A percentile compares a stretch with the other conserved stretches of the same genome.
phyloP scores from a whole-genome alignment of 2,888 invertebrate genomes.

The Ectobius pallidus region DNA sequence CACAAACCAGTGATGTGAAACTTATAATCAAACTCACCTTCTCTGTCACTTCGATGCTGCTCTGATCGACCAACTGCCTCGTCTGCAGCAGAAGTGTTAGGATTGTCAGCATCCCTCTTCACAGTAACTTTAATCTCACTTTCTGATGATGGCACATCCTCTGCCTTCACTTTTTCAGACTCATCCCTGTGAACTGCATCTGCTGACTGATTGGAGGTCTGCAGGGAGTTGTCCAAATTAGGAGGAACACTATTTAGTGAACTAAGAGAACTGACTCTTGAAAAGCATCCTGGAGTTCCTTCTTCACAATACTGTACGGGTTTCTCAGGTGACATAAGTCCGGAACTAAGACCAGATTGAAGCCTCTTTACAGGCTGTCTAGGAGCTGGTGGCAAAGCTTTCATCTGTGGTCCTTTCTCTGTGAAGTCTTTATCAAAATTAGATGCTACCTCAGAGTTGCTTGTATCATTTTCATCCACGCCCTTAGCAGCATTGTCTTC shows the following conservation, averaged over 20 bases:
- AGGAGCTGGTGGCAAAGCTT: constrained; percentile 32
- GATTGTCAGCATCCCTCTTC: not conserved
- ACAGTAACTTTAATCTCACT: not conserved
- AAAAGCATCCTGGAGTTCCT: constrained; percentile 83
- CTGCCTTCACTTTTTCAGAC: constrained; percentile 39
- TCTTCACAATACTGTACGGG: constrained; percentile 86
- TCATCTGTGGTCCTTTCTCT: constrained; percentile 34
- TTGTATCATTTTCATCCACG: not conserved
- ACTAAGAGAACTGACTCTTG: constrained; percentile 62
- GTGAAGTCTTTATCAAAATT: constrained; percentile 23
- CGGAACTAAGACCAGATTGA: constrained; percentile 63
- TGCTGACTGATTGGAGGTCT: not conserved
- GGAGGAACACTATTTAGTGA: constrained; percentile 53
- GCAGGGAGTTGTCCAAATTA: constrained; percentile 7
- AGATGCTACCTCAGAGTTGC: constrained; percentile 8
- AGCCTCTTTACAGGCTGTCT: constrained; percentile 23
- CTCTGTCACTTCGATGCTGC: constrained; percentile 41
- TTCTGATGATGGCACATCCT: not conserved
- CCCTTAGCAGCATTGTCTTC: constrained; percentile 44
- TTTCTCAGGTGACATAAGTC: constrained; percentile 77
- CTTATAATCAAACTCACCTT: too few relatives aligned
- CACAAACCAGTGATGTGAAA: too few relatives aligned
- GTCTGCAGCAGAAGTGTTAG: not conserved
- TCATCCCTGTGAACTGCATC: not conserved
- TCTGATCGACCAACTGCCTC: constrained; percentile 32